Conservation (phyloP, 2,888 invertebrate species). For the Cantharis lateralis region DNA sequence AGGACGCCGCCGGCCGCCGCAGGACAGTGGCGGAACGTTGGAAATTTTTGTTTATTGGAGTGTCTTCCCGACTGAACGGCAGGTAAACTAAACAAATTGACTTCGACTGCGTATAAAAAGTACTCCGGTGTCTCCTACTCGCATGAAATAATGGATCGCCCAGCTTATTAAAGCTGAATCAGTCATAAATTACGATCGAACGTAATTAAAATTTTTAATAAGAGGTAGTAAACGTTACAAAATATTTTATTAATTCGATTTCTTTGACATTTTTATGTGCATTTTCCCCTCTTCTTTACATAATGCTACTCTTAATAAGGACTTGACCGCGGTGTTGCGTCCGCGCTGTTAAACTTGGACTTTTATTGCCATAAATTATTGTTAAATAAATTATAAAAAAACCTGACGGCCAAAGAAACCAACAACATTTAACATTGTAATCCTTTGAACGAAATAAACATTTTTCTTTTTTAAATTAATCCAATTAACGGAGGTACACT, state of each 20-base stretch:
- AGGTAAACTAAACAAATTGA: too few relatives aligned
- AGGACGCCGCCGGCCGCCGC: too few relatives aligned
- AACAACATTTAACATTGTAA: constrained; percentile 23
- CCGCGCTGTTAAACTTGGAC: constrained; percentile 23
- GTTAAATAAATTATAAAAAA: constrained; percentile 29
- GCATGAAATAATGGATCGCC: not conserved
- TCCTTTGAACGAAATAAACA: constrained; percentile 22
- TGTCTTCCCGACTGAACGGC: too few relatives aligned
- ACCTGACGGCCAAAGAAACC: not conserved
- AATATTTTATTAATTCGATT: constrained; percentile 26
- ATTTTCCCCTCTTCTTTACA: constrained; percentile 18
- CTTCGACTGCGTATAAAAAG: not conserved
- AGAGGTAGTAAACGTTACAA: constrained; percentile 12
- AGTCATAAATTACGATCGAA: not conserved
- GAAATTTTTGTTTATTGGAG: too few relatives aligned
- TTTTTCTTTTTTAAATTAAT: constrained; percentile 14
- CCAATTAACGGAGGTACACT: not conserved
- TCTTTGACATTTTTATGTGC: constrained; percentile 21
- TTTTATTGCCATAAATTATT: constrained; percentile 30
- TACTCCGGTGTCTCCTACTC: not conserved
- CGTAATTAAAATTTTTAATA: constrained; percentile 21
- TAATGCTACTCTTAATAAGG: constrained; percentile 22
- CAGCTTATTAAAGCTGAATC: not conserved
- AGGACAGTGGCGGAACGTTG: too few relatives aligned
- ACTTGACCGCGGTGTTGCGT: constrained; percentile 19